Evolutionary conservation across 2,888 invertebrate genomes (phyloP).

Genomic region (Opisthograptis luteolata): DNA sequence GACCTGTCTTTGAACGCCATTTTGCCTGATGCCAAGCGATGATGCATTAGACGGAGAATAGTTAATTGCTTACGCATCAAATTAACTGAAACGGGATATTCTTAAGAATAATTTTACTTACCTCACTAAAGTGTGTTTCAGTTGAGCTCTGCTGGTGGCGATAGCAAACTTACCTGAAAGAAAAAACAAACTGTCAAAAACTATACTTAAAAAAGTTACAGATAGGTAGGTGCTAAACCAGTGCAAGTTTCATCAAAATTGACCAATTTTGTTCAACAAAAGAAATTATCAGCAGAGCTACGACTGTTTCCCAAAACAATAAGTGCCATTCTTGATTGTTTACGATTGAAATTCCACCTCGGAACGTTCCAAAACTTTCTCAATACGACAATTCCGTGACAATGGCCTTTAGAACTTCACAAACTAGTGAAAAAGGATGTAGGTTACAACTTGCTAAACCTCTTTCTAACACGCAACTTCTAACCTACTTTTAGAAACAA

Average conservation of each 20-base stretch:
- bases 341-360: slow-evolving; percentile 15
- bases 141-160: neutral
- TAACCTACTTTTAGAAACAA: slow-evolving; percentile 16
- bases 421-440: slow-evolving; percentile 7
- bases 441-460: slow-evolving; percentile 5
- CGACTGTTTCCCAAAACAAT: neutral
- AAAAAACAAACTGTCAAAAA: neutral
- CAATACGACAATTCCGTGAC: slow-evolving; percentile 20
- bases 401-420: slow-evolving; percentile 13
- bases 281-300: neutral
- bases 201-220: too few relatives aligned
- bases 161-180: slow-evolving; percentile 32
- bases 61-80: too few relatives aligned
- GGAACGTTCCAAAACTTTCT: slow-evolving; percentile 8
- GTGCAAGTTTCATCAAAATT: too few relatives aligned
- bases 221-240: too few relatives aligned
- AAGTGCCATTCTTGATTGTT: slow-evolving; percentile 4
- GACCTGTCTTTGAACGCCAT: too few relatives aligned
- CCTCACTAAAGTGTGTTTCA: neutral
- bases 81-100: too few relatives aligned
- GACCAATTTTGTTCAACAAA: too few relatives aligned
- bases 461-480: slow-evolving; percentile 5
- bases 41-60: too few relatives aligned
- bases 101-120: neutral
- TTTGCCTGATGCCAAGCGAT: too few relatives aligned